Conservation (phyloP, 1,140 invertebrate genomes). For the Caenorhabditis tropicalis region DNA sequence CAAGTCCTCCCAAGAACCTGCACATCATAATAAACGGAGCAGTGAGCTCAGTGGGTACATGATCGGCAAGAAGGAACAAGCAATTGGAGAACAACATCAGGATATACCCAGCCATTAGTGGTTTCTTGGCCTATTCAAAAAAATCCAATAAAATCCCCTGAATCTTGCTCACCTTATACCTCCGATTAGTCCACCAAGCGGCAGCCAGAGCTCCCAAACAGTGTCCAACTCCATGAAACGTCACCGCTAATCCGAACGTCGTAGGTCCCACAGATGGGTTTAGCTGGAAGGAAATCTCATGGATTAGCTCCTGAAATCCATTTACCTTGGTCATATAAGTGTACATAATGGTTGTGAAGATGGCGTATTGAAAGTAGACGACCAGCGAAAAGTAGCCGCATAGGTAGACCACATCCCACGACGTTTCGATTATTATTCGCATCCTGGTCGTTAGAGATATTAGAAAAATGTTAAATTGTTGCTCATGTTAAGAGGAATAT, state of each 20-base stretch:
- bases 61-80: neutral
- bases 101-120: neutral
- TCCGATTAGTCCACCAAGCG: neutral
- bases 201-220: neutral
- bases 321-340: constrained; percentile 12
- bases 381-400: constrained; percentile 2
- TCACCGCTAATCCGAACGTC: neutral
- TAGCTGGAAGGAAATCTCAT: neutral
- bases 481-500: no score
- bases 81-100: neutral
- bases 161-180: neutral
- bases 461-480: neutral
- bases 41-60: neutral
- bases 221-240: neutral
- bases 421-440: constrained; percentile 24
- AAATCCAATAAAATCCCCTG: no score
- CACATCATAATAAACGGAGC: neutral
- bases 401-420: constrained; percentile 3
- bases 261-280: neutral
- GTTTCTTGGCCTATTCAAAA: neutral
- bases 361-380: constrained; percentile 22
- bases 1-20: neutral
- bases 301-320: neutral
- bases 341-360: constrained; percentile 2
- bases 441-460: neutral